phyloP scores from a whole-genome alignment of 2,113 vertebrate genomes.

The Campylorhamphus procurvoides region DNA sequence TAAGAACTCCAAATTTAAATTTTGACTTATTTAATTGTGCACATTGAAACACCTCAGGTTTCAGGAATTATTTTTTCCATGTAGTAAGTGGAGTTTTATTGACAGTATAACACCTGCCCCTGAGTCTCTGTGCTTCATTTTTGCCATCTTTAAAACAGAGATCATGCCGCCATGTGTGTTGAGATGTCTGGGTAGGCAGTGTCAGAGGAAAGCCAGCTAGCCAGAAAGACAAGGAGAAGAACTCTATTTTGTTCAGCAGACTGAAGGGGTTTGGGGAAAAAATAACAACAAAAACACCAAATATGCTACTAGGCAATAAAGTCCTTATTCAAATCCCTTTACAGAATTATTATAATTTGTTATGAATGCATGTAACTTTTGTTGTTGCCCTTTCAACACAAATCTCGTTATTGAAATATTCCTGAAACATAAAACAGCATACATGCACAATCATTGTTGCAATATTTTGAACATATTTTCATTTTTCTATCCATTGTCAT shows the following conservation, averaged over 20 bases:
- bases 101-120: neutral
- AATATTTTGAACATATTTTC: neutral
- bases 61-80: neutral
- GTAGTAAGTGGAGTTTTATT: neutral
- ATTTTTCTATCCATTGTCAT: neutral
- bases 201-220: neutral
- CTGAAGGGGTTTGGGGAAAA: neutral
- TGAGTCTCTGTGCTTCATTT: neutral
- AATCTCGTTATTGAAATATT: neutral
- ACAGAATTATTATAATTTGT: neutral
- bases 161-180: rapidly evolving
- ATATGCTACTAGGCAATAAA: neutral
- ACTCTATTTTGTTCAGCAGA: neutral
- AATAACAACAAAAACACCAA: neutral
- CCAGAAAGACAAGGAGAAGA: neutral
- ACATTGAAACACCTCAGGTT: neutral
- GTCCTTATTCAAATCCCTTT: neutral
- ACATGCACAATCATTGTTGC: rapidly evolving
- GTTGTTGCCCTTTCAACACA: neutral
- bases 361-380: neutral
- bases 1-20: neutral
- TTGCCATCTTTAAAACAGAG: neutral
- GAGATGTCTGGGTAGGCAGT: neutral
- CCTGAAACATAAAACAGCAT: neutral
- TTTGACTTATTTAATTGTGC: neutral